Evolutionary conservation across 2,888 invertebrate genomes (phyloP), one percentile per base, ranked within the genome.

Genomic region (Chydorus sphaericus): DNA sequence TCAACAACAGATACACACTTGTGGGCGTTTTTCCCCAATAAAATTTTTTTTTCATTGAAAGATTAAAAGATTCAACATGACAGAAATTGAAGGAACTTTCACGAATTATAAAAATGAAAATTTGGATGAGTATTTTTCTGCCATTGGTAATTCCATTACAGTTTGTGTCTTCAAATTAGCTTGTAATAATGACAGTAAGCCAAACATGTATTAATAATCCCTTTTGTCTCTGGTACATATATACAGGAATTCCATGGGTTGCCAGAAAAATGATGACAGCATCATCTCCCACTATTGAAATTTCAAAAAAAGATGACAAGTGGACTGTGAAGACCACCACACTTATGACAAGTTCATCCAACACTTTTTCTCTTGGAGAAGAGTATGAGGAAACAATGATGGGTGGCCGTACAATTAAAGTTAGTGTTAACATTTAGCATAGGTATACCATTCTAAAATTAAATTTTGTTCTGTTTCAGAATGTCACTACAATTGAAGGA

Each of bases 301-400:
- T 82, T 28, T 65, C 66, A 18, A 61, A 71, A 55, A 62, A 68
- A 48, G 75, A 78, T 44, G 77, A 77, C 3, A 68, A 68, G 49
- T 80, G 79, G 77, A 73, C 71, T 0, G 75, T 81, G 28, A 77
- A 76, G 60, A 76, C 72, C 55, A 68, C 71, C 20, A 78, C 80
- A 0, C 62, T 79, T 51, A 61, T 81, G 49, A 72, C 77, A 60
- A 79, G 77, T 8, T 67, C 70, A 6, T 74, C 76, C 62, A 63
- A 67, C 30, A 75, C 69, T 57, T 81, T 81, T 64, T 76, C 72
- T 64, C 65, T 79, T 26, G 77, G 76, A 14, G 77, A 78, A 62
- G 78, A 80, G 62, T 81, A 80, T 69, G 77, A 77, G 57, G 81
- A 82, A 66, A 66, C 69, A 16, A 80, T 82, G 80, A 79, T 80